Evolutionary conservation across 2,797 vertebrate species (phyloP).

Genomic region (Falco columbarius): DNA sequence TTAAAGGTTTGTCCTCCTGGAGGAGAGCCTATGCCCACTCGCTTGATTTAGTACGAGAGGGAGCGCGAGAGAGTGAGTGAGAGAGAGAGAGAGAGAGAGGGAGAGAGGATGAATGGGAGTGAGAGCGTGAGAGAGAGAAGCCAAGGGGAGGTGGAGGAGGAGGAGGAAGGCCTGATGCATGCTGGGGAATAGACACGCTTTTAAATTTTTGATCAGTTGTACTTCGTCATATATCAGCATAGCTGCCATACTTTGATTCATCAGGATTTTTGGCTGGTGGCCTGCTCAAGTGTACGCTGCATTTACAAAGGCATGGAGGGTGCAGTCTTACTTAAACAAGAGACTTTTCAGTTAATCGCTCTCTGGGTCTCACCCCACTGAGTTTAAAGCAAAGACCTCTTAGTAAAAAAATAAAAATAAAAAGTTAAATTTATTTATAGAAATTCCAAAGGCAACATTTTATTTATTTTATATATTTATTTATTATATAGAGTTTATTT

Average conservation of each 20-base stretch:
- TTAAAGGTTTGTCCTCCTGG: conserved; percentile 80
- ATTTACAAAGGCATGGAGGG: conserved; percentile 81
- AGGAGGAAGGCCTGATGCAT: conserved; percentile 82
- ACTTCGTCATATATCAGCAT: conserved; percentile 81
- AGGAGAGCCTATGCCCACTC: conserved; percentile 79
- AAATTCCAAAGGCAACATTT: conserved; percentile 91
- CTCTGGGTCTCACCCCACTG: conserved; percentile 76
- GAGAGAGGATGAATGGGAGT: conserved; percentile 57
- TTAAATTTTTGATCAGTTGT: conserved; percentile 83
- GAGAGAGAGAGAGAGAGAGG: conserved; percentile 56
- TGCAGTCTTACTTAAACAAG: conserved; percentile 79
- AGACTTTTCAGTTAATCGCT: conserved; percentile 80
- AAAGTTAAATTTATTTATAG: conserved; percentile 95
- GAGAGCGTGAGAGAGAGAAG: conserved; percentile 30
- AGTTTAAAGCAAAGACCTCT: conserved; percentile 85
- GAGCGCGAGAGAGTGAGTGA: conserved; percentile 61
- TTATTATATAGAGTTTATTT: conserved; percentile 99
- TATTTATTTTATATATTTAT: conserved; percentile 99
- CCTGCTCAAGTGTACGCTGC: conserved; percentile 80
- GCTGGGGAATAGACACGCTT: conserved; percentile 84
- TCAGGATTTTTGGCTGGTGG: conserved; percentile 81
- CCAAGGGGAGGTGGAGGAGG: conserved; percentile 55
- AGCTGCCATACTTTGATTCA: conserved; percentile 80
- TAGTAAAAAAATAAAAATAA: conserved; percentile 79
- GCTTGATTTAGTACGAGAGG: conserved; percentile 76